Evolutionary conservation across 2,797 vertebrate genomes (phyloP).

Genomic region (Lateolabrax maculatus): DNA sequence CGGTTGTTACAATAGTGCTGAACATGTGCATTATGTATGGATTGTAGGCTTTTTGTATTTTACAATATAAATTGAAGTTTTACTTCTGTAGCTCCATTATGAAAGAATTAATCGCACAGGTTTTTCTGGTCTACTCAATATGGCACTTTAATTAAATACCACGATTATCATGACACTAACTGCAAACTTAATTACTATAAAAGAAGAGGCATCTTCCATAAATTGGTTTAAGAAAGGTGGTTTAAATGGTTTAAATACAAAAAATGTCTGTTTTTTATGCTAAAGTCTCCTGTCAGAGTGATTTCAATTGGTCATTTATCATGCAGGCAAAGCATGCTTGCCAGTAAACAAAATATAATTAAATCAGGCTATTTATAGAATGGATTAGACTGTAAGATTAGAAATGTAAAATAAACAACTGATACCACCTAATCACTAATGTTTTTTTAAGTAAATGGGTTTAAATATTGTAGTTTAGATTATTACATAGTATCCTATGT

Average conservation of each 20-base stretch:
- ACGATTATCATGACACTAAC: not conserved
- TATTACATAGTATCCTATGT: not conserved
- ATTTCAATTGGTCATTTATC: not conserved
- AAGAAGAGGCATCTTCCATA: not conserved
- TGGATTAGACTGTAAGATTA: not conserved
- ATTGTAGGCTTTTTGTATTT: not conserved
- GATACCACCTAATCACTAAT: not conserved
- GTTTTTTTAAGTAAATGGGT: not conserved
- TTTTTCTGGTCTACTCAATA: too few species aligned
- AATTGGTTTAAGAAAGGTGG: not conserved
- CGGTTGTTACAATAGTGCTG: not conserved
- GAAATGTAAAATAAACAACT: not conserved
- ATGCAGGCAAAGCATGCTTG: not conserved
- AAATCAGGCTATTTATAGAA: not conserved
- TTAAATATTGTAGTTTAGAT: not conserved
- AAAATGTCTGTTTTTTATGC: not conserved
- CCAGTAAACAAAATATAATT: not conserved
- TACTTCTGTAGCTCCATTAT: not conserved
- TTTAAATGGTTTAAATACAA: not conserved
- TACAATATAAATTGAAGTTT: not conserved
- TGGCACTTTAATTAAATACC: too few species aligned
- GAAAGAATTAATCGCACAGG: not conserved
- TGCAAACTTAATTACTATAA: not conserved
- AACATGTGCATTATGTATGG: not conserved
- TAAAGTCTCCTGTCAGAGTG: not conserved